These are phyloP conservation scores for Clepsis dumicolana DNA, from an alignment of 2,888 invertebrate species.

Conservation along the genomic window DNA sequence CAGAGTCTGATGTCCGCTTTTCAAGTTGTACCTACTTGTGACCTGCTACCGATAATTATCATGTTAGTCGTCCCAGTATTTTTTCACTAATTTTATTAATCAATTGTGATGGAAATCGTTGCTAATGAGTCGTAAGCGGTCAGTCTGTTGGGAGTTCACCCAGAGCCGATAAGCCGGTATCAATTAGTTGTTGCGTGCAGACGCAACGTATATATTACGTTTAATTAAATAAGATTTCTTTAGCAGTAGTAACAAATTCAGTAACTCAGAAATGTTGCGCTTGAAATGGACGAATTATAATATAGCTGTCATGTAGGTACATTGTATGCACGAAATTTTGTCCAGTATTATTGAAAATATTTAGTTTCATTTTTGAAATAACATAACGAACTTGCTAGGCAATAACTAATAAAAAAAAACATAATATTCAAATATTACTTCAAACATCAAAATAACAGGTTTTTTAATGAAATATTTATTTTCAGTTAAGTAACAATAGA, in stretches of 20 bases:
- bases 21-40: too few species aligned
- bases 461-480: too few species aligned
- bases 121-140: background rate
- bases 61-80: background rate
- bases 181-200: slow-evolving; percentile 1
- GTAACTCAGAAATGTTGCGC: too few species aligned
- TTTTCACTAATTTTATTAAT: background rate
- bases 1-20: background rate
- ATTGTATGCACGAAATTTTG: too few species aligned
- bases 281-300: too few species aligned
- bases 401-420: too few species aligned
- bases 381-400: too few species aligned
- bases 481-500: background rate
- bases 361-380: too few species aligned
- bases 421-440: too few species aligned
- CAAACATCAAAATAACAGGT: too few species aligned
- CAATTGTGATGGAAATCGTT: background rate
- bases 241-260: background rate
- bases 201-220: background rate
- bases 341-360: too few species aligned
- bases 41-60: background rate
- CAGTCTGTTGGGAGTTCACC: background rate
- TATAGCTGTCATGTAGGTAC: too few species aligned
- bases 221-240: background rate
- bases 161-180: slow-evolving; percentile 7